Base-by-base conservation (phyloP, 2,113 vertebrate species). In the Cynopterus brachyotis region DNA sequence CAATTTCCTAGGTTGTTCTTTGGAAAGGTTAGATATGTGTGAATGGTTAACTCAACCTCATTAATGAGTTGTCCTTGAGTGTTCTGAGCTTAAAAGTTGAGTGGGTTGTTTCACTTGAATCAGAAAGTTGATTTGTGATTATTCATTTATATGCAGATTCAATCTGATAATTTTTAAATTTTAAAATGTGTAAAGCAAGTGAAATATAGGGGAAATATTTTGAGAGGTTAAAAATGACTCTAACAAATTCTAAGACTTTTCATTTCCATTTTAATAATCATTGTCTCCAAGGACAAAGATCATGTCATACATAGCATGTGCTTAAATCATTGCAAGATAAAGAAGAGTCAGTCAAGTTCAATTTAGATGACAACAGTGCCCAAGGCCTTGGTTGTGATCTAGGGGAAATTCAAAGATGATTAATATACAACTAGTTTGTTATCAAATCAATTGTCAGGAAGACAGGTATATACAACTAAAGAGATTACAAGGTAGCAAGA, bases 11-110 rank as follows among this genome's bases (percentile, higher is more conserved):
- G n/a, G 10, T 9, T 45, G 59, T 80, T 96, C 92, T 96, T 62
- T 64, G 73, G 42, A 81, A 91, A 81, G 55, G 32, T 26, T 26
- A 96, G 59, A 60, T 13, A 40, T 30, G 15, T 66, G 47, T 95
- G 86, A 97, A 82, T 89, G 85, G 81, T 50, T 96, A 96, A 93
- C 70, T 70, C 45, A 86, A 3, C 30, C 67, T 94, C 91, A 78
- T 96, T 93, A 93, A 95, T 90, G 37, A 93, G 75, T 86, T 86
- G 55, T 79, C 69, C 45, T 69, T 82, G 40, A 80, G 15, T 60
- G 75, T 67, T 78, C 28, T 55, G 62, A 81, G 70, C 10, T 92
- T 64, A 81, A 88, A 88, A 72, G 50, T 9, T 79, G 69, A 86
- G 45, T 19, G 79, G 30, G 22, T 59, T 95, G 28, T 76, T 92